A percentile compares a stretch with the other conserved stretches of the same genome.
Evolutionary conservation across 2,888 invertebrate species (phyloP).

Genomic region (Leptinotarsa peninsularis): DNA sequence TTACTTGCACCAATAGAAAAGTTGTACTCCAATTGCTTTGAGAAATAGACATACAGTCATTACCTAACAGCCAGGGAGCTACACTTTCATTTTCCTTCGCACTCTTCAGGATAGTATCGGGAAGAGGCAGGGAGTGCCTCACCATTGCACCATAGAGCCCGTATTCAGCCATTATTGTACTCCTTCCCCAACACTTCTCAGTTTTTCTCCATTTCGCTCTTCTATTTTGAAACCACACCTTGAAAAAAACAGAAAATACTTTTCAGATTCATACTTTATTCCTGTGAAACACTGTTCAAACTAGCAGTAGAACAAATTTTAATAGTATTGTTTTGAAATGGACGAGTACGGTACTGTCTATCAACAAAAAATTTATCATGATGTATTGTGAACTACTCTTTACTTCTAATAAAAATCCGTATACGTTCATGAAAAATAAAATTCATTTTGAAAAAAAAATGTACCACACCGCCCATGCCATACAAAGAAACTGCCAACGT

Average conservation of each 20-base stretch:
- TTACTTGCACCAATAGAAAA: background rate
- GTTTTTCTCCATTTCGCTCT: conserved; percentile 99
- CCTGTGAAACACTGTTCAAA: background rate
- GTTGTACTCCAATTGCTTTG: conserved; percentile 37
- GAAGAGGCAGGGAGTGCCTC: conserved; percentile 96
- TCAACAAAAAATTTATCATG: too few species aligned
- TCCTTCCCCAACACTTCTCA: conserved; percentile 99
- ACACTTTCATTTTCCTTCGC: conserved; percentile 97
- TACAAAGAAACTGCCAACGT: too few species aligned
- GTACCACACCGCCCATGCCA: too few species aligned
- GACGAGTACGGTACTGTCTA: too few species aligned
- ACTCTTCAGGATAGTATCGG: conserved; percentile 97
- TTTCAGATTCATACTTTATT: background rate
- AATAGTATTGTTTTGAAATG: too few species aligned
- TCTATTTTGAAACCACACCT: conserved; percentile 99
- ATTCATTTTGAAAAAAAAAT: too few species aligned
- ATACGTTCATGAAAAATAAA: too few species aligned
- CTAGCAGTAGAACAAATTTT: background rate
- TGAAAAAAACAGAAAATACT: conserved; percentile 61
- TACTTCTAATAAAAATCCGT: too few species aligned
- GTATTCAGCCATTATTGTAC: conserved; percentile 99
- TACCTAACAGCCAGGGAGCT: conserved; percentile 99
- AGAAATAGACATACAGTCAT: conserved; percentile 64
- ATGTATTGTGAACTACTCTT: too few species aligned
- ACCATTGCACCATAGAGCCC: conserved; percentile 99